Evolutionary conservation across 2,888 invertebrate species (phyloP).

Genomic region (Athripsodes cinereus): DNA sequence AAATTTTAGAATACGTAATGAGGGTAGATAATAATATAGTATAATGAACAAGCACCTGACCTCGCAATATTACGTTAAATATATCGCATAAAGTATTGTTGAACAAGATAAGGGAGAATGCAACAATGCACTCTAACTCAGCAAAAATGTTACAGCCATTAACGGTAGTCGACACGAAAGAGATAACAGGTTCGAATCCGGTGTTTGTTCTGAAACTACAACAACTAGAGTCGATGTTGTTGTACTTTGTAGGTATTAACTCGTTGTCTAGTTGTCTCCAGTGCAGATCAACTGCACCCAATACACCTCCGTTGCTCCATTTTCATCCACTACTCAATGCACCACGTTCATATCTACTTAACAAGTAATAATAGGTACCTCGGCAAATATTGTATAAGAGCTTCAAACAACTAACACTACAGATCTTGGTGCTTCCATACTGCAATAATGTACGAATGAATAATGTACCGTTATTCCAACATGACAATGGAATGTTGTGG

Average conservation of each 20-base stretch:
- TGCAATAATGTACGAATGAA: background rate
- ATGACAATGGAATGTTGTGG: background rate
- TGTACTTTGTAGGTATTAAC: background rate
- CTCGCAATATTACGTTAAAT: no score
- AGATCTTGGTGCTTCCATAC: background rate
- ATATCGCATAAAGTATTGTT: no score
- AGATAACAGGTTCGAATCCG: constrained; percentile 2
- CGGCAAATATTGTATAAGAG: no score
- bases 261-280: background rate
- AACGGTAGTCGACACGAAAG: background rate
- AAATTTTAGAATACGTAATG: no score
- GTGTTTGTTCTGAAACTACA: constrained; percentile 1
- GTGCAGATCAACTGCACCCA: background rate
- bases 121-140: constrained; percentile 2
- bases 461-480: background rate
- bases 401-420: background rate
- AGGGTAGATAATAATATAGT: no score
- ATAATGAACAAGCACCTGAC: no score
- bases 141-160: constrained; percentile 1
- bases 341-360: no score
- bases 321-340: background rate
- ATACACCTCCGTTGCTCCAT: constrained; percentile 1
- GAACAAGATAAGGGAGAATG: background rate
- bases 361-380: no score
- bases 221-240: background rate